Conservation (phyloP, 2,888 invertebrate genomes). For the Drosophila vallismaia region DNA sequence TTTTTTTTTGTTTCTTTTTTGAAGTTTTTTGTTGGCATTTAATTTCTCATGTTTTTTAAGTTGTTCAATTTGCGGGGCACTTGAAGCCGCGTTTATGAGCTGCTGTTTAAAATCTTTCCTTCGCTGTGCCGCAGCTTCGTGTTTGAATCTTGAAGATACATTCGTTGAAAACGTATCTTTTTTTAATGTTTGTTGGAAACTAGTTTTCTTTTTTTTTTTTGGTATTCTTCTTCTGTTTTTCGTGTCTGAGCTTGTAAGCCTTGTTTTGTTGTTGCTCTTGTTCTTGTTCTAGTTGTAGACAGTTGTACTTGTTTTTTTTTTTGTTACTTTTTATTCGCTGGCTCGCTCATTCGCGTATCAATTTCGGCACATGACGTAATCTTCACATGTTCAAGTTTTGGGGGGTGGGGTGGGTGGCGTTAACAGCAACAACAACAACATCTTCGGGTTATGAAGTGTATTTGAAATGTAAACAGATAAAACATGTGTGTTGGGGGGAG, state of each 20-base stretch:
- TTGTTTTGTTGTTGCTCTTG: constrained; percentile 24
- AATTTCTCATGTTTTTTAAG: constrained; percentile 24
- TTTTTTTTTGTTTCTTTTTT: neutral
- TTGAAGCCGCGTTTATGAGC: constrained; percentile 23
- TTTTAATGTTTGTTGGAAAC: constrained; percentile 18
- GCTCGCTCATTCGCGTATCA: constrained; percentile 63
- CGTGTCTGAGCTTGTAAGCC: constrained; percentile 25
- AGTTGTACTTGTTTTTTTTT: constrained; percentile 46
- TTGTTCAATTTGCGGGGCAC: constrained; percentile 29
- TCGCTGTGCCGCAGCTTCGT: constrained; percentile 8
- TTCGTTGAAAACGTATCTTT: neutral
- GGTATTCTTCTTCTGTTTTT: constrained; percentile 6
- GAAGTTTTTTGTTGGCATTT: constrained; percentile 6
- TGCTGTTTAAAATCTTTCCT: constrained; percentile 19
- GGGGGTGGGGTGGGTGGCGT: no score
- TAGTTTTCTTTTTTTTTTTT: constrained; percentile 34
- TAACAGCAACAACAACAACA: constrained; percentile 38
- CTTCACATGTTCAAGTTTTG: constrained; percentile 66
- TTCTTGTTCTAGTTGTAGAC: constrained; percentile 34
- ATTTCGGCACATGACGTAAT: constrained; percentile 77
- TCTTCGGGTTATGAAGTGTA: constrained; percentile 49
- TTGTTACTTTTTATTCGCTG: constrained; percentile 39
- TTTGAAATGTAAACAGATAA: constrained; percentile 53
- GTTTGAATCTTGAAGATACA: neutral
- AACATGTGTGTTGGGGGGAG: constrained; percentile 12